Conservation (phyloP, 1,140 invertebrate genomes). For the Pectinophora gossypiella region DNA sequence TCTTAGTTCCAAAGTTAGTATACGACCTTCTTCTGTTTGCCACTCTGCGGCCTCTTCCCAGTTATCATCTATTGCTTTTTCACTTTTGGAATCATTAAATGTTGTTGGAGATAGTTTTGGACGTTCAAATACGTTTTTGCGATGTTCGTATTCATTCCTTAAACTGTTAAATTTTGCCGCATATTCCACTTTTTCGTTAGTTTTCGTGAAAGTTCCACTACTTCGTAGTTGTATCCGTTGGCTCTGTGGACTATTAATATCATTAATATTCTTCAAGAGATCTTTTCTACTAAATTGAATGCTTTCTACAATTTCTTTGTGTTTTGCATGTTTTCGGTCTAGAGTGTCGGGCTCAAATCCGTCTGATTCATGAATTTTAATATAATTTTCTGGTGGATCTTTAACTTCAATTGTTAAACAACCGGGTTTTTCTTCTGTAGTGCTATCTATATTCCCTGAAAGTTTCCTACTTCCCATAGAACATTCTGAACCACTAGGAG, state of each 20-base stretch:
- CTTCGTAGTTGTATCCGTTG: slow-evolving; percentile 72
- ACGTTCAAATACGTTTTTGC: slow-evolving; percentile 53
- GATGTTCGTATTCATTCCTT: slow-evolving; percentile 83
- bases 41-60: slow-evolving; percentile 49
- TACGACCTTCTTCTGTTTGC: slow-evolving; percentile 74
- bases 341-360: slow-evolving; percentile 89
- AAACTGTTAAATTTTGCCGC: slow-evolving; percentile 79
- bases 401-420: slow-evolving; percentile 87
- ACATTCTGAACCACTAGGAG: slow-evolving; percentile 79
- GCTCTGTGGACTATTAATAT: slow-evolving; percentile 74
- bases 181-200: slow-evolving; percentile 47
- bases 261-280: slow-evolving; percentile 71
- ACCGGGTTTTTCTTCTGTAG: slow-evolving; percentile 78
- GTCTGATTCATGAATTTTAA: slow-evolving; percentile 82
- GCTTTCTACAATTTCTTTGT: slow-evolving; percentile 57
- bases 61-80: slow-evolving; percentile 30
- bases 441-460: slow-evolving; percentile 67
- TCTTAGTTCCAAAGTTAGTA: slow-evolving; percentile 79
- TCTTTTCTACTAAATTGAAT: slow-evolving; percentile 54
- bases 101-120: slow-evolving; percentile 36
- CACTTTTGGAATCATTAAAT: slow-evolving; percentile 38
- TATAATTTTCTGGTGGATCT: slow-evolving; percentile 82
- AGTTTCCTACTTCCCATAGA: slow-evolving; percentile 75
- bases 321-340: slow-evolving; percentile 85
- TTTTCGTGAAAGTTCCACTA: slow-evolving; percentile 80